Conservation (phyloP, 1,140 invertebrate species). For the Idris sp. region DNA sequence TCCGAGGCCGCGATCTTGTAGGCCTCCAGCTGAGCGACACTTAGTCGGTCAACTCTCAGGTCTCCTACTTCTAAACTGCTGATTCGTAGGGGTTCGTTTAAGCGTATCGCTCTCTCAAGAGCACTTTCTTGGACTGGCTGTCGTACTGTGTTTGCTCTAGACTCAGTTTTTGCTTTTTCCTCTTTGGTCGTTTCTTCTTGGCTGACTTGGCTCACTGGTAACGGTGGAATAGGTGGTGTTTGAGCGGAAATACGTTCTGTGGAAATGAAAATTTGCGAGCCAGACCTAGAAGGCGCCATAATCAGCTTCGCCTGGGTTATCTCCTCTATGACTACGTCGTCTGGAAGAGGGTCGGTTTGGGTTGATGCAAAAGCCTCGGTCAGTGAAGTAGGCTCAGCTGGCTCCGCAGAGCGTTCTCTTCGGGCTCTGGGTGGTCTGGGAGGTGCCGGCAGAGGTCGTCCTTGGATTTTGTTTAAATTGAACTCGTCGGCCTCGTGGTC, state of each 20-base stretch:
- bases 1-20: conserved; percentile 88
- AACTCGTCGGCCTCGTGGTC: conserved; percentile 71
- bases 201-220: conserved; percentile 38
- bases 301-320: conserved; percentile 72
- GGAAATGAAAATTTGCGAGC: conserved; percentile 74
- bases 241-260: conserved; percentile 71
- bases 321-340: conserved; percentile 85
- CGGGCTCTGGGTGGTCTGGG: conserved; percentile 84
- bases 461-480: conserved; percentile 87
- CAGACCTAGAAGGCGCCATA: conserved; percentile 70
- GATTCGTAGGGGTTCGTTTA: conserved; percentile 76
- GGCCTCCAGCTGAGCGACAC: conserved; percentile 86
- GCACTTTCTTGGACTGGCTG: conserved; percentile 16
- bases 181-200: conserved; percentile 15
- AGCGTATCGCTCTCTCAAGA: conserved; percentile 62
- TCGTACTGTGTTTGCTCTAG: conserved; percentile 22
- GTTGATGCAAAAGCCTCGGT: conserved; percentile 86
- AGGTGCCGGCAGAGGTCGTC: conserved; percentile 88
- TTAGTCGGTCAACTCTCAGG: conserved; percentile 86
- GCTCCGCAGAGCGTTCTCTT: conserved; percentile 61
- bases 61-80: conserved; percentile 83
- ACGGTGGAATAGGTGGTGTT: conserved; percentile 66
- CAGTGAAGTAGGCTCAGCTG: conserved; percentile 59
- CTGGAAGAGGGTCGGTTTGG: conserved; percentile 88
- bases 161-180: conserved; percentile 16